Conservation (phyloP, 2,888 invertebrate species). For the Erpobdella octoculata region DNA sequence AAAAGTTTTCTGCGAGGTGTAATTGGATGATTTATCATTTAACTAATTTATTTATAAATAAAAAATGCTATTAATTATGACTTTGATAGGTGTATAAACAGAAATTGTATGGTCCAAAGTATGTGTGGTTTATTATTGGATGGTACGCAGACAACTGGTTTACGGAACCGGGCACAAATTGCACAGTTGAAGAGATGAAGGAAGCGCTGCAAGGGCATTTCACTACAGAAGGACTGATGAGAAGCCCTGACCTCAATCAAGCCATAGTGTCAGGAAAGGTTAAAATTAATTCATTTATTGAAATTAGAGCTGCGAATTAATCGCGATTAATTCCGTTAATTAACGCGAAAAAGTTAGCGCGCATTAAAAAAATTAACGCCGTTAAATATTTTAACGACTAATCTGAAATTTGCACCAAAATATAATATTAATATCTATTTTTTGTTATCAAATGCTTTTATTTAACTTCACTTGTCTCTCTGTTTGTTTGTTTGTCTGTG, state of each 20-base stretch:
- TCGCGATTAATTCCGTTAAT: too few relatives aligned
- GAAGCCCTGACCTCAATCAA: slow-evolving; percentile 82
- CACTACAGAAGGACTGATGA: slow-evolving; percentile 96
- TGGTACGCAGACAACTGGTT: slow-evolving; percentile 97
- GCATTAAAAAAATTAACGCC: too few relatives aligned
- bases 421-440: too few relatives aligned
- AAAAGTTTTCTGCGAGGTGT: slow-evolving; percentile 70
- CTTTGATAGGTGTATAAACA: slow-evolving; percentile 66
- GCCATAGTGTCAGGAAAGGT: slow-evolving; percentile 84
- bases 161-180: slow-evolving; percentile 67
- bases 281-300: too few relatives aligned
- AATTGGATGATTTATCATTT: neutral
- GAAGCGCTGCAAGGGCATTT: slow-evolving; percentile 78
- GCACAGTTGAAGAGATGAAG: slow-evolving; percentile 85
- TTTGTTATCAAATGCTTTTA: too few relatives aligned
- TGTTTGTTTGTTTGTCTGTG: too few relatives aligned
- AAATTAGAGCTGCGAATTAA: too few relatives aligned
- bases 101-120: slow-evolving; percentile 81
- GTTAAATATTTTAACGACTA: too few relatives aligned
- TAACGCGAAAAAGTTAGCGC: too few relatives aligned
- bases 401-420: too few relatives aligned
- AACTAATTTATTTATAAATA: neutral
- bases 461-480: too few relatives aligned
- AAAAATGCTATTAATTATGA: neutral
- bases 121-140: slow-evolving; percentile 99